phyloP scores from a whole-genome alignment of 2,113 vertebrate species.

The Sardina pilchardus region DNA sequence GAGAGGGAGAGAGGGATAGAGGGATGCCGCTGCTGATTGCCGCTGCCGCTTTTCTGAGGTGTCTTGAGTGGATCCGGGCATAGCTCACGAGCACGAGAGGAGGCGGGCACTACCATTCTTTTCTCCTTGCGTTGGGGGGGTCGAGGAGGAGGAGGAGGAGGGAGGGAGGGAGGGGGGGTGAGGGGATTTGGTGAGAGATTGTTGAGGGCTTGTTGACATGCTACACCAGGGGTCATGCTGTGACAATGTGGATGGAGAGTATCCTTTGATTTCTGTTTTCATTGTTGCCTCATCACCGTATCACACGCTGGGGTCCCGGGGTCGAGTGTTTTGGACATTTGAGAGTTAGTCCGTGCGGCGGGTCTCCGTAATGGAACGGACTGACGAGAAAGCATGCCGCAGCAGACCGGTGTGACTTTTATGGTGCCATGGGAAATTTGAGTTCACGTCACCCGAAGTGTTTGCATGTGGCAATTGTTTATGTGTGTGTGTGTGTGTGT shows the following conservation, averaged over 20 bases:
- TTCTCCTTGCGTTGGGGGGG: background rate
- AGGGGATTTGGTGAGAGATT: background rate
- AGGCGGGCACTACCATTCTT: slow-evolving; percentile 13
- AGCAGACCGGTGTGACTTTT: background rate
- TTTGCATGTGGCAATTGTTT: background rate
- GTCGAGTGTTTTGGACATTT: background rate
- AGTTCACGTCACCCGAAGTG: background rate
- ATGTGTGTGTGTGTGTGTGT: background rate
- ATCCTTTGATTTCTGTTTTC: background rate
- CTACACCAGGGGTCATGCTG: slow-evolving; percentile 5
- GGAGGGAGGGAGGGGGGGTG: background rate
- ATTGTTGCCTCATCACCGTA: background rate
- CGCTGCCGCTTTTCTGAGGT: background rate
- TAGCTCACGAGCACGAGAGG: background rate
- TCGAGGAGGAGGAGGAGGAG: background rate
- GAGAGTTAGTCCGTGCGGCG: background rate
- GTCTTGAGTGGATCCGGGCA: background rate
- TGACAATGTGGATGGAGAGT: background rate
- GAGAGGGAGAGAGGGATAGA: background rate
- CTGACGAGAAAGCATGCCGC: background rate
- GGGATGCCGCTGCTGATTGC: background rate
- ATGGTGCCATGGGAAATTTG: background rate
- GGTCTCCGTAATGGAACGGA: background rate
- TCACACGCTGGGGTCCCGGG: background rate
- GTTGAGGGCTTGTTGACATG: slow-evolving; percentile 9